phyloP scores from a whole-genome alignment of 1,140 invertebrate species.

The Branchinecta lindahli region DNA sequence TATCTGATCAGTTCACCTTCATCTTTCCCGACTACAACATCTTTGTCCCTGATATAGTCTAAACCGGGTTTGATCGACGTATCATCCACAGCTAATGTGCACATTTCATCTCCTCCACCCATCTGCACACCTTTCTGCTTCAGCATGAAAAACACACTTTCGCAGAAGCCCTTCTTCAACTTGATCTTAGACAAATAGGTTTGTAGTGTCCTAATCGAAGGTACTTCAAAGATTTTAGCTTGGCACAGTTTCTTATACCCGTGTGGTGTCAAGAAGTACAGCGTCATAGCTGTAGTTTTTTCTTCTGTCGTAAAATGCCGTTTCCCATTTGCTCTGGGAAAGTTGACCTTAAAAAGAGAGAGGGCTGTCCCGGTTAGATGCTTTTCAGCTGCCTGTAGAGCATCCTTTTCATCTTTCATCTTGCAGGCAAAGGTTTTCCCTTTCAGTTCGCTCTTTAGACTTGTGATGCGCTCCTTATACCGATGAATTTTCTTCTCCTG shows the following conservation, averaged over 20 bases:
- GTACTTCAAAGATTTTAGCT: background rate
- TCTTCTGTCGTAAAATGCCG: slow-evolving; percentile 5
- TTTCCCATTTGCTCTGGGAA: slow-evolving; percentile 4
- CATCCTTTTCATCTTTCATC: slow-evolving; percentile 5
- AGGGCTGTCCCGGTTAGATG: slow-evolving; percentile 4
- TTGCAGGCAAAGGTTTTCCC: slow-evolving; percentile 4
- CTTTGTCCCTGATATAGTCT: slow-evolving; percentile 8
- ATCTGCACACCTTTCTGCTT: slow-evolving; percentile 8
- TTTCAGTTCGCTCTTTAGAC: slow-evolving; percentile 8
- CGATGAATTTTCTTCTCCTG: slow-evolving; percentile 1
- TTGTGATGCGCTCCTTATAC: slow-evolving; percentile 5
- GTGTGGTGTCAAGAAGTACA: slow-evolving; percentile 8
- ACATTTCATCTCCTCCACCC: slow-evolving; percentile 8
- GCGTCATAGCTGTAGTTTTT: slow-evolving; percentile 8
- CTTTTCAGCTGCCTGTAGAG: slow-evolving; percentile 4
- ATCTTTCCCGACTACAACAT: slow-evolving; percentile 5
- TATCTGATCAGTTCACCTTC: slow-evolving; percentile 8
- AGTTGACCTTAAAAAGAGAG: slow-evolving; percentile 5
- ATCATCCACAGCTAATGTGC: slow-evolving; percentile 8
- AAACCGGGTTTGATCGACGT: slow-evolving; percentile 5
- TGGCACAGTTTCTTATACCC: slow-evolving; percentile 4
- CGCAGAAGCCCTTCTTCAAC: slow-evolving; percentile 7
- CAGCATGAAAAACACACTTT: slow-evolving; percentile 1
- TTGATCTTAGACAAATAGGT: slow-evolving; percentile 6
- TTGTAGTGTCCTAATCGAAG: slow-evolving; percentile 5